Base-by-base conservation (phyloP, 2,888 invertebrate species). In the Chymomyza fuscimana region DNA sequence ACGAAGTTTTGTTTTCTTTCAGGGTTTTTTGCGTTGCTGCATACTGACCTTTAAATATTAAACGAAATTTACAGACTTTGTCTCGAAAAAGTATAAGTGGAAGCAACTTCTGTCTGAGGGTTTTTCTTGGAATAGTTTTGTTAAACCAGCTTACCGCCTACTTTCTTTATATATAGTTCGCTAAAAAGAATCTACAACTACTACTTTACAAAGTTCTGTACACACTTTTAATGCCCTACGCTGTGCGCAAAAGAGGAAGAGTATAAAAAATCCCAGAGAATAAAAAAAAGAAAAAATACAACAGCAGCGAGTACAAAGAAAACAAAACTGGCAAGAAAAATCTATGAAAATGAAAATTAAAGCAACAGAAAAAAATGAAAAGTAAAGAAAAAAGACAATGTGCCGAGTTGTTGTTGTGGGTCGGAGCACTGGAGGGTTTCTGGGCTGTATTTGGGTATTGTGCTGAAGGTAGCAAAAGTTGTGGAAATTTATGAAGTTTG, bases 231-330 rank as follows among this genome's bases (percentile, higher is more conserved):
- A 46, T 12, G 12, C 40, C 46, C 36, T 32, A 36, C 19, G 46
- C 19, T 61, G 19, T 16, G 36, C 32, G 51, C 61, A 36, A 32
- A 25, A 61, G 61, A 80, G 80, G 87, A 87, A 88, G 87, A 80
- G 87, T 87, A 73, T 86, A 86, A 80, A 88, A 88, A 86, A 86
- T 84, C 82, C 85, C 86, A 88, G 88, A 85, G 88, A 86, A 82
- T 84, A 32, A 76, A 65, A 67, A 63, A 62, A 54, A 32, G 2
- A 19, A 7, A 54, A 54, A 19, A 22, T 19, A 54, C 9, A 54
- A 54, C 22, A 22, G 19, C 3, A 7, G 22, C 52, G 29, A 32
- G 29, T 32, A 63, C 51, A 65, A 65, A 54, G 54, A 54, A 54
- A 54, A 19, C 46, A 54, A 54, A 68, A 54, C 51, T 66, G 56